Base-by-base conservation (phyloP, 1,140 invertebrate genomes). In the Drosophila kurseongensis region DNA sequence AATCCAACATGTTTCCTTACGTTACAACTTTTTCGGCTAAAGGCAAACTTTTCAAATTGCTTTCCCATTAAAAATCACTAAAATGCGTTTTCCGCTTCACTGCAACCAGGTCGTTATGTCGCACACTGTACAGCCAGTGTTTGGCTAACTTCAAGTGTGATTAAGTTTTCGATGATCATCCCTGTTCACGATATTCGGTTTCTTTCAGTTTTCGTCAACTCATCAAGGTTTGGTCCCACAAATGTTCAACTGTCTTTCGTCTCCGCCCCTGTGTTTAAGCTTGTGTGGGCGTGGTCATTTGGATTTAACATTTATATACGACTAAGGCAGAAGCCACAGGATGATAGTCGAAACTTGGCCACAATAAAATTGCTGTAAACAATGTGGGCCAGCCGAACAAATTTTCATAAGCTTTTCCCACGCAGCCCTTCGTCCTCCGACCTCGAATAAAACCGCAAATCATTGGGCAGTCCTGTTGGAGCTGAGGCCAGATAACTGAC, bases 31-130 rank as follows among this genome's bases (percentile, higher is more conserved):
- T 48, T 85, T 62, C 58, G 55, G 44, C 42, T 67, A 23, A 63
- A 63, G 8, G 12, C 40, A 69, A 88, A 88, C 79, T 88, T 88
- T 88, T 79, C 54, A 66, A 80, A 88, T 89, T 75, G 73, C 76
- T 88, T 89, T 89, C 76, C 61, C 80, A 83, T 89, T 84, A 84
- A 83, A 82, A 80, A 80, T 75, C 84, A 83, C 68, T 77, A 78
- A 89, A 89, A 83, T 88, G 62, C 73, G 67, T 72, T 89, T 86
- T 71, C 32, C 52, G 51, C 72, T 61, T 59, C 47, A 55, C 54
- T 79, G 75, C 80, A 52, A 23, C 13, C 8, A 9, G 47, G 38
- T 72, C 69, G 56, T 72, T 60, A 73, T 60, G 35, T 18, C 23
- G 16, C 67, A 61, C 40, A 54, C 40, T 73, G 67, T 42, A 44